phyloP scores from a whole-genome alignment of 2,888 invertebrate genomes.

The Aphidius colemani region DNA sequence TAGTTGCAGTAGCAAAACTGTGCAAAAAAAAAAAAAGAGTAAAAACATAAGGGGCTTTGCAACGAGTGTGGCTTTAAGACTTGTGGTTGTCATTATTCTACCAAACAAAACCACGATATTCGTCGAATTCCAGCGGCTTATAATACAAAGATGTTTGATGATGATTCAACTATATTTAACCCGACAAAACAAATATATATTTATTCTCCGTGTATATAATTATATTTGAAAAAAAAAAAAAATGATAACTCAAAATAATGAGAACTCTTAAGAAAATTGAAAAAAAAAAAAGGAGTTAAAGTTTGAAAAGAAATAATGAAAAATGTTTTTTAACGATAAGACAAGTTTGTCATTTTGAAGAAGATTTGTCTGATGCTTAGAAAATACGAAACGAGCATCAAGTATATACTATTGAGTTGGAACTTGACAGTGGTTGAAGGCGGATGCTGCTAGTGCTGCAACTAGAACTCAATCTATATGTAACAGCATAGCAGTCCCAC shows the following conservation, averaged over 20 bases:
- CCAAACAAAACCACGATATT: too few relatives aligned
- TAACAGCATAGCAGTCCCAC: background rate
- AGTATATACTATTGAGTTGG: constrained; percentile 9
- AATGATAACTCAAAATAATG: constrained; percentile 11
- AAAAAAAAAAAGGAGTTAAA: background rate
- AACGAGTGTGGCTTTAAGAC: too few relatives aligned
- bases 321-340: too few relatives aligned
- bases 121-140: too few relatives aligned
- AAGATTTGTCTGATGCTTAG: constrained; percentile 4
- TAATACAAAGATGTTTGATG: background rate
- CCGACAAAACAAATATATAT: background rate
- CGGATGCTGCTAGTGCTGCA: constrained; percentile 2
- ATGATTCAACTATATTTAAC: too few relatives aligned
- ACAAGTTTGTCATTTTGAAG: background rate
- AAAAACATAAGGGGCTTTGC: too few relatives aligned
- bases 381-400: constrained; percentile 17
- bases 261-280: background rate
- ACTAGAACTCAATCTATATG: constrained; percentile 8
- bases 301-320: too few relatives aligned
- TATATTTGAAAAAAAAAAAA: background rate
- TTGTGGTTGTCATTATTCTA: constrained; percentile 4
- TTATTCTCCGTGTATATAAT: background rate
- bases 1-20: too few relatives aligned
- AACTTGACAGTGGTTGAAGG: background rate
- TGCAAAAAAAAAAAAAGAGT: too few relatives aligned